Base-by-base conservation (phyloP, 37 sponge, comb jelly and placozoan genomes). In the Ephydatia muelleri region DNA sequence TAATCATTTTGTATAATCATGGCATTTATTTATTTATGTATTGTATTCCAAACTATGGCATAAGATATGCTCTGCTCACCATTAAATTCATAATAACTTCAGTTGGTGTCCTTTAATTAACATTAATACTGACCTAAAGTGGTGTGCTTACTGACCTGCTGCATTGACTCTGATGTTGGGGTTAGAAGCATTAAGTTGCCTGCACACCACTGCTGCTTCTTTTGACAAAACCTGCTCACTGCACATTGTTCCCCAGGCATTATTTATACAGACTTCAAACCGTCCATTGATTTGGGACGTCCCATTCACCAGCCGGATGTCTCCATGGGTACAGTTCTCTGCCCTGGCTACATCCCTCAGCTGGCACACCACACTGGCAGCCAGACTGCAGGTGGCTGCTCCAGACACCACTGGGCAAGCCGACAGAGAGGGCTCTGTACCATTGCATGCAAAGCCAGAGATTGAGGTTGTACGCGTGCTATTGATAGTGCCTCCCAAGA, bases 231-330 rank as follows among this genome's bases (percentile, higher is more conserved):
- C 81, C 27, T 14, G 40, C 29, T 65, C 22, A 28, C 34, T 33
- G 67, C 88, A 87, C n/a, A 87, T 77, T 68, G 88, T 87, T 2
- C 88, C 88, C 88, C 88, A 87, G 48, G 88, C 88, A 73, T 82
- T 66, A 82, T 87, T 87, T 33, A 87, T 76, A 35, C 88, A 87
- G 34, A 87, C 77, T 35, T 87, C 88, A 36, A 87, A 82, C 76
- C 82, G 80, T 23, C 87, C 87, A 36, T 80, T 75, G 23, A 34
- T 73, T 4, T 31, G 72, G 9, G 38, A 26, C 75, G 37, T 38
- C 8, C 75, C 75, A 23, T 73, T 67, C 36, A 72, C 87, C 64
- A 86, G 80, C 33, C 87, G 73, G 67, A 86, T 75, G 21, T 68
- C 38, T 3, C 87, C 81, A 65, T 80, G 68, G 22, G 39, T 72